phyloP scores from a whole-genome alignment of 2,113 vertebrate species.

The Montifringilla adamsi region DNA sequence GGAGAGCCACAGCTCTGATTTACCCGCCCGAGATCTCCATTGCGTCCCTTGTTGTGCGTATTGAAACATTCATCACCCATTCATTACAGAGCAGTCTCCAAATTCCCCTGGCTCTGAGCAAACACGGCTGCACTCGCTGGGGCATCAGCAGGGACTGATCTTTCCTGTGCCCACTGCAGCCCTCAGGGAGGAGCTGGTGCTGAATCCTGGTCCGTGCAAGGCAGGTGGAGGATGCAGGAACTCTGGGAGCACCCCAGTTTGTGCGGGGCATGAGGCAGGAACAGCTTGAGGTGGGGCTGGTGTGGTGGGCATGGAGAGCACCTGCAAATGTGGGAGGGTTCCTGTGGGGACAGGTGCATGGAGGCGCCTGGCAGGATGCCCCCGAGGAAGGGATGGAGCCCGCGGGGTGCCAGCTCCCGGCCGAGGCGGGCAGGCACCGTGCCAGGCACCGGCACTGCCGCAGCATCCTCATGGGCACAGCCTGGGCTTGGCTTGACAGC shows the following conservation, averaged over 20 bases:
- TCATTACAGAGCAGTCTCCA: slow-evolving; percentile 37
- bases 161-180: neutral
- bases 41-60: neutral
- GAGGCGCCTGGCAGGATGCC: neutral
- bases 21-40: neutral
- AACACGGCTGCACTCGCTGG: neutral
- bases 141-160: neutral
- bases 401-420: neutral
- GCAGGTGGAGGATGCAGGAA: neutral
- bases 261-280: rapidly evolving
- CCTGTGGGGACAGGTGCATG: rapidly evolving
- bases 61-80: slow-evolving; percentile 49
- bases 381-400: neutral
- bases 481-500: slow-evolving; percentile 33
- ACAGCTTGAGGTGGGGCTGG: neutral
- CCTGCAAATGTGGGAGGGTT: rapidly evolving
- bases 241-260: rapidly evolving
- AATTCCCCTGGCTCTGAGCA: neutral
- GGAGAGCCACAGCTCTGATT: neutral
- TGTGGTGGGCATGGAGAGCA: neutral
- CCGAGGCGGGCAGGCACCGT: neutral
- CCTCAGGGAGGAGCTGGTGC: neutral
- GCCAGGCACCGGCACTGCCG: neutral
- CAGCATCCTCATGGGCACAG: neutral
- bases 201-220: neutral